Evolutionary conservation across 2,888 invertebrate species (phyloP), one percentile per base, ranked within the genome.

Genomic region (Melitaea athalia): DNA sequence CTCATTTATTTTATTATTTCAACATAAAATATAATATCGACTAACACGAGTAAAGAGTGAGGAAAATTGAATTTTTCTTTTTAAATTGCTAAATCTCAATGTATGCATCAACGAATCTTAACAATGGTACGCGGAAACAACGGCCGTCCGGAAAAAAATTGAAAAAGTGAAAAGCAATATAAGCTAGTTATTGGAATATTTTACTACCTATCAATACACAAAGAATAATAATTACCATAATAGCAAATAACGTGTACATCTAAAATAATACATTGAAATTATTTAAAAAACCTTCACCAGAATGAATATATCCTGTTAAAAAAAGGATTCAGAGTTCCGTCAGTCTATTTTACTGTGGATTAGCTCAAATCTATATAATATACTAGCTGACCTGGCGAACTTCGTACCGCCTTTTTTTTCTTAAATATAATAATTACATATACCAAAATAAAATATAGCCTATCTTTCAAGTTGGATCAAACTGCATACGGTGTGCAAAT

Each of bases 11-110:
- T 12, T 24, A 53, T 31, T 53, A 33, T 14, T n/a, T 14, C 7
- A 12, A 55, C 1, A 7, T 55, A 12, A 17, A 59, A 17, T 45
- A 10, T 43, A 45, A 17, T n/a, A 61, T 42, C 47, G 61, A 24
- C 17, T 49, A 49, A 15, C 33, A 6, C 17, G 10, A 38, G 53
- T 55, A 57, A 49, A 5, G 17, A 2, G 24, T 7, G 14, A 49
- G 45, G 17, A 57, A 31, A 65, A 63, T 59, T 55, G 24, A 65
- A 60, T 55, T 63, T 42, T 43, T 59, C 62, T 52, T 57, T 43
- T 62, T 70, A 74, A 73, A 63, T 68, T 63, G 70, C 69, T 72
- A 72, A 74, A 72, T 70, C 70, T 68, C 63, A 63, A 55, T 60
- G 55, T 65, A 70, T 61, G 72, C 74, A 70, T 72, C 70, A 63